These are phyloP conservation scores for Sebastes hubbsi DNA, from an alignment of 2,797 vertebrate genomes.

Conservation along the genomic window DNA sequence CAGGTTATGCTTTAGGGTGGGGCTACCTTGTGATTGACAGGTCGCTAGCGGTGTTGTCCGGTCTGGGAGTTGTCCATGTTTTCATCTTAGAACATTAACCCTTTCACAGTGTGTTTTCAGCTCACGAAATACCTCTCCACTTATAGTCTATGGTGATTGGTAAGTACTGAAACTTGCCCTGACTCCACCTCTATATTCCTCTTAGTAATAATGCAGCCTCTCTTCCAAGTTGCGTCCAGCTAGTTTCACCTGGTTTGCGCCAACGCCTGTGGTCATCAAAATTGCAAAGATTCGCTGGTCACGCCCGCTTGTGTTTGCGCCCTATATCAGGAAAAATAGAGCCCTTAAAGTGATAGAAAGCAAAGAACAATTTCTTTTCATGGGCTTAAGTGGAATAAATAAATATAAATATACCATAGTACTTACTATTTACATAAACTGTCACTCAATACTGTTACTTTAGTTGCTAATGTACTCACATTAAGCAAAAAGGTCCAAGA, in stretches of 20 bases:
- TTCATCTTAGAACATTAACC: not conserved
- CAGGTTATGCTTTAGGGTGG: no score
- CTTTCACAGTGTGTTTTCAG: not conserved
- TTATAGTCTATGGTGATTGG: not conserved
- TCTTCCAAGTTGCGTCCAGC: not conserved
- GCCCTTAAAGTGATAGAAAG: constrained; percentile 10
- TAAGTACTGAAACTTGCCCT: not conserved
- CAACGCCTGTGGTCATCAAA: not conserved
- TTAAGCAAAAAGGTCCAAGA: not conserved
- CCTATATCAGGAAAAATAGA: not conserved
- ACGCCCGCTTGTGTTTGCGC: not conserved
- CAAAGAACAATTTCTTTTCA: constrained; percentile 21
- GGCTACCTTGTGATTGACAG: no score
- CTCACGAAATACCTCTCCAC: not conserved
- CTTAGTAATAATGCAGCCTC: not conserved
- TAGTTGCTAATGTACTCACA: not conserved
- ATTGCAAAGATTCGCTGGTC: not conserved
- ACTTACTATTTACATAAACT: constrained; percentile 1
- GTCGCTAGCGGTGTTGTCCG: not conserved
- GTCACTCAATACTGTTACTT: constrained; percentile 6
- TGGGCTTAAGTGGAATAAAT: not conserved
- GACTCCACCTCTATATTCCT: not conserved
- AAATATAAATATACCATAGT: not conserved
- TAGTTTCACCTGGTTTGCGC: no score
- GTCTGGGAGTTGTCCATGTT: not conserved